Evolutionary conservation across 2,888 invertebrate genomes (phyloP).

Genomic region (Bembecia ichneumoniformis): DNA sequence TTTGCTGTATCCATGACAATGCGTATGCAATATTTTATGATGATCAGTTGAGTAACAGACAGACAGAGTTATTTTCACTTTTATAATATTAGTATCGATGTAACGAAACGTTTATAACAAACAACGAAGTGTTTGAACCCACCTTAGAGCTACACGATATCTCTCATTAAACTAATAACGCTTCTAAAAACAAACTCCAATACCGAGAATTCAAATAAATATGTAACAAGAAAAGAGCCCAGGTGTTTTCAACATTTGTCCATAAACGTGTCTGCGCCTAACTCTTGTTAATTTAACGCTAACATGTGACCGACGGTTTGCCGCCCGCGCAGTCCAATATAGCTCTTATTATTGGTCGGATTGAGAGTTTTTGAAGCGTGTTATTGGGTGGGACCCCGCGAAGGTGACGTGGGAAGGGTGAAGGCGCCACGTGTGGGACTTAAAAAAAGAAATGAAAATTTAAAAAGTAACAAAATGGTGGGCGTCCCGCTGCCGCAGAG

Average conservation of each 20-base stretch:
- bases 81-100: no score
- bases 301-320: not conserved
- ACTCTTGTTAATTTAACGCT: conserved; percentile 3
- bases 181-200: not conserved
- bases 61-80: no score
- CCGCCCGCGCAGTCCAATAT: not conserved
- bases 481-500: not conserved
- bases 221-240: conserved; percentile 15
- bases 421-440: not conserved
- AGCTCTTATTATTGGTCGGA: not conserved
- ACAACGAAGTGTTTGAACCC: no score
- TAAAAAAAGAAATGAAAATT: not conserved
- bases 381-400: not conserved
- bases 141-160: not conserved
- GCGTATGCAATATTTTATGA: no score
- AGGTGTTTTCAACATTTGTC: conserved; percentile 46
- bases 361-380: not conserved
- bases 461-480: not conserved
- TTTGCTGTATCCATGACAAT: no score
- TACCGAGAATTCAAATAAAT: not conserved
- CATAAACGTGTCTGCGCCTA: conserved; percentile 50
- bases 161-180: not conserved
- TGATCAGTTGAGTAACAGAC: no score
- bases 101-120: no score
- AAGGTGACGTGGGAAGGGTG: not conserved